Evolutionary conservation across 2,888 invertebrate genomes (phyloP).

Genomic region (Cantharis nigra): DNA sequence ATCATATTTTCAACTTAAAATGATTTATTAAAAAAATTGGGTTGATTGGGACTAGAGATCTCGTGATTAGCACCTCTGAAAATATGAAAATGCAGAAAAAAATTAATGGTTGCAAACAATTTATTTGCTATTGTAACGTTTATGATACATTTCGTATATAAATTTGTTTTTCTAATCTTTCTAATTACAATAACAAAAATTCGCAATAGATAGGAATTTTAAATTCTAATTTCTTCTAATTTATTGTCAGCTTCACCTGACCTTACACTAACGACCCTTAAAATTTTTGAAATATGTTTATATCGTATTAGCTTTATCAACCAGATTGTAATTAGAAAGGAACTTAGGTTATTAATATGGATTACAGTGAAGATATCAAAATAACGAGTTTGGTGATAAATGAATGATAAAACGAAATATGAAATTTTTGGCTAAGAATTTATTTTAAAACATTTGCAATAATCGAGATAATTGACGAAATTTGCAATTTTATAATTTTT

Average conservation of each 20-base stretch:
- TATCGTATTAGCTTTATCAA: neutral
- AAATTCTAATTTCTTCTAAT: slow-evolving; percentile 27
- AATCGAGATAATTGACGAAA: neutral
- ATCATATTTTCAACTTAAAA: too few species aligned
- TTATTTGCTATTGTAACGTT: slow-evolving; percentile 50
- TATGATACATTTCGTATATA: slow-evolving; percentile 49
- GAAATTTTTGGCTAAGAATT: neutral
- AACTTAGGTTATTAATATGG: neutral
- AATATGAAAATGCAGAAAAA: neutral
- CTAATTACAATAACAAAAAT: slow-evolving; percentile 28
- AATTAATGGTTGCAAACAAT: slow-evolving; percentile 46
- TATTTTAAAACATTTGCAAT: neutral
- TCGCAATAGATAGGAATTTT: slow-evolving; percentile 31
- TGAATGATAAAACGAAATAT: neutral
- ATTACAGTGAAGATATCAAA: neutral
- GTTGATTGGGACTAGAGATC: too few species aligned
- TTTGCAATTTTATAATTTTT: neutral
- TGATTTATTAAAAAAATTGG: too few species aligned
- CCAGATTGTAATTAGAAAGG: neutral
- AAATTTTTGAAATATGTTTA: neutral
- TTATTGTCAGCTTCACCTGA: slow-evolving; percentile 39
- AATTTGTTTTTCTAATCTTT: slow-evolving; percentile 36
- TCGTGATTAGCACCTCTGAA: too few species aligned
- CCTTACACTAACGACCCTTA: slow-evolving; percentile 25
- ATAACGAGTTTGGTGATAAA: neutral